Percentiles rank a stretch among this genome's conserved stretches.
These are phyloP conservation scores for Drosophila paramelanica DNA, from an alignment of 2,888 invertebrate genomes.

Conservation along the genomic window DNA sequence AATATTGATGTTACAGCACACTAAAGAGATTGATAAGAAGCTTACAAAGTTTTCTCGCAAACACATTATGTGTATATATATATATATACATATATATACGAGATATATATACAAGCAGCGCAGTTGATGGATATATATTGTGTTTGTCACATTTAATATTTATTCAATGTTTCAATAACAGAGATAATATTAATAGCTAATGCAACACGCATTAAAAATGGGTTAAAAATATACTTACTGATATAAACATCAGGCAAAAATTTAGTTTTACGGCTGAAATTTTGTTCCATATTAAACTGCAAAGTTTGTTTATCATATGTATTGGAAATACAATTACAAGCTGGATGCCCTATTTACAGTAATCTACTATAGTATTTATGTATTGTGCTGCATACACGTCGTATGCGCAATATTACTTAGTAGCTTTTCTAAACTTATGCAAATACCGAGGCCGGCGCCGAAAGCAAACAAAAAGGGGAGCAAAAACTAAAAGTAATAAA, in stretches of 20 bases:
- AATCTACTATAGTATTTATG: background rate
- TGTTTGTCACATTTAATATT: background rate
- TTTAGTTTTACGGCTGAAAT: too few relatives aligned
- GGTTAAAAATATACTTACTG: too few relatives aligned
- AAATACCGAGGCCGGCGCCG: slow-evolving; percentile 44
- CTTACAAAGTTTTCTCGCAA: background rate
- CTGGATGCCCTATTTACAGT: slow-evolving; percentile 10
- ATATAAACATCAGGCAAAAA: too few relatives aligned
- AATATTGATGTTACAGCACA: slow-evolving; percentile 26
- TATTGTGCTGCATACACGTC: slow-evolving; percentile 40
- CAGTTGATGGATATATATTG: background rate
- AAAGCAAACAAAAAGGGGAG: slow-evolving; percentile 29
- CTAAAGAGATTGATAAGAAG: slow-evolving; percentile 26
- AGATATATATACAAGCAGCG: too few relatives aligned
- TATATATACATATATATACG: too few relatives aligned
- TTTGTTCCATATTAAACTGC: background rate
- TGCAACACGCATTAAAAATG: too few relatives aligned
- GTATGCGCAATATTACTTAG: slow-evolving; percentile 72
- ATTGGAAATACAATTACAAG: slow-evolving; percentile 31
- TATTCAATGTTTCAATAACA: background rate
- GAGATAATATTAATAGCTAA: background rate
- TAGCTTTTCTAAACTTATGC: slow-evolving; percentile 65
- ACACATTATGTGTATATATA: background rate
- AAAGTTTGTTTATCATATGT: background rate
- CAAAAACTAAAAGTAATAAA: slow-evolving; percentile 78